Percentiles rank a stretch among this genome's conserved stretches.
phyloP scores from a whole-genome alignment of 2,113 vertebrate species.

The Rallus limicola region DNA sequence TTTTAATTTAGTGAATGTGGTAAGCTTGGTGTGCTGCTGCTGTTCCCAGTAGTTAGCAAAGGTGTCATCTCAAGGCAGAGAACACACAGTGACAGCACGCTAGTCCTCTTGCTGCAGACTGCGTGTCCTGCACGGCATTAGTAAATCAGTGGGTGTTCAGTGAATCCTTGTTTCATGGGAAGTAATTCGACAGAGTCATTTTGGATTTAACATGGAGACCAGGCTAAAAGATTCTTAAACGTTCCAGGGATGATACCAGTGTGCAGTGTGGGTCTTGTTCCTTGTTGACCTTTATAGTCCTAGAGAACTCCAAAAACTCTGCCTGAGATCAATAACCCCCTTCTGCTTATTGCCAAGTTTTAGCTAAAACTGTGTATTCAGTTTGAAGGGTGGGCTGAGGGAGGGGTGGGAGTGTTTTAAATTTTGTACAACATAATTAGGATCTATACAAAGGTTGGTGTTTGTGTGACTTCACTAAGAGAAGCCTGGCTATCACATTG shows the following conservation, averaged over 20 bases:
- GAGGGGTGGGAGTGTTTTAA: background rate
- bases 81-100: too few species aligned
- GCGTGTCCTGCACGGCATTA: background rate
- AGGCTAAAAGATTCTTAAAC: background rate
- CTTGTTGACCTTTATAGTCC: background rate
- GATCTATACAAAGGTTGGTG: background rate
- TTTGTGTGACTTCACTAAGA: background rate
- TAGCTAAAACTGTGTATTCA: background rate
- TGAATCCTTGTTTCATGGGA: background rate
- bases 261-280: background rate
- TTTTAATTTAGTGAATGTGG: background rate
- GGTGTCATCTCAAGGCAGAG: background rate
- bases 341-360: background rate
- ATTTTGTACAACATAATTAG: background rate
- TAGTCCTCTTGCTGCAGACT: background rate
- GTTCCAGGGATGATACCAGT: background rate
- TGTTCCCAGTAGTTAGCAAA: background rate
- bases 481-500: background rate
- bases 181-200: background rate
- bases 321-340: background rate
- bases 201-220: background rate
- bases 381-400: background rate
- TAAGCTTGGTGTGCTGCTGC: background rate
- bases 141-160: background rate
- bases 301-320: background rate